phyloP scores from a whole-genome alignment of 1,140 invertebrate genomes.

The Drosophila ogumai region DNA sequence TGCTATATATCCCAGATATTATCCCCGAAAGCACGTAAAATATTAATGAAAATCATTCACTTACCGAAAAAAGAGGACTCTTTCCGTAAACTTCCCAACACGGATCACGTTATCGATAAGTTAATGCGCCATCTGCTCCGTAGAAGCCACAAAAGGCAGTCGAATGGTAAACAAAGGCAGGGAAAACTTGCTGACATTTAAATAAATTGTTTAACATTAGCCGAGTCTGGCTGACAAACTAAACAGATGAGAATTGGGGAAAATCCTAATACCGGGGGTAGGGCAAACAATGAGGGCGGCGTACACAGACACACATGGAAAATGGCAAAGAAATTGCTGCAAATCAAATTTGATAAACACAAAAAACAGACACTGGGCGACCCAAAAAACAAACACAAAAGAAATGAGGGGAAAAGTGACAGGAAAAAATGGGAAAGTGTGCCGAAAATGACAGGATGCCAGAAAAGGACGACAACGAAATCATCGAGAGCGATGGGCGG shows the following conservation, averaged over 20 bases:
- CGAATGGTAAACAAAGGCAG: constrained; percentile 37
- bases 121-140: constrained; percentile 37
- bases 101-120: constrained; percentile 46
- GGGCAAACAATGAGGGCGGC: constrained; percentile 52
- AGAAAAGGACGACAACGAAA: constrained; percentile 29
- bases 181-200: constrained; percentile 76
- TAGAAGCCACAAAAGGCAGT: constrained; percentile 18
- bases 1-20: no score
- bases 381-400: constrained; percentile 49
- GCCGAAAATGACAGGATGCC: constrained; percentile 64
- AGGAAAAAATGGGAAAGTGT: constrained; percentile 82
- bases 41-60: not conserved
- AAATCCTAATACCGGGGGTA: constrained; percentile 1
- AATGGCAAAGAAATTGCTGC: constrained; percentile 80
- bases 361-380: constrained; percentile 43
- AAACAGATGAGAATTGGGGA: constrained; percentile 52
- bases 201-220: constrained; percentile 80
- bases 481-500: constrained; percentile 18
- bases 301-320: constrained; percentile 70
- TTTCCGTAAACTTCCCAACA: not conserved
- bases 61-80: not conserved
- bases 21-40: not conserved
- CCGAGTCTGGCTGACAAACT: constrained; percentile 63
- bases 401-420: constrained; percentile 73
- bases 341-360: constrained; percentile 83